A percentile compares a stretch with the other conserved stretches of the same genome.
These are phyloP conservation scores for Bombus impatiens DNA, from an alignment of 1,140 invertebrate genomes.

Conservation along the genomic window DNA sequence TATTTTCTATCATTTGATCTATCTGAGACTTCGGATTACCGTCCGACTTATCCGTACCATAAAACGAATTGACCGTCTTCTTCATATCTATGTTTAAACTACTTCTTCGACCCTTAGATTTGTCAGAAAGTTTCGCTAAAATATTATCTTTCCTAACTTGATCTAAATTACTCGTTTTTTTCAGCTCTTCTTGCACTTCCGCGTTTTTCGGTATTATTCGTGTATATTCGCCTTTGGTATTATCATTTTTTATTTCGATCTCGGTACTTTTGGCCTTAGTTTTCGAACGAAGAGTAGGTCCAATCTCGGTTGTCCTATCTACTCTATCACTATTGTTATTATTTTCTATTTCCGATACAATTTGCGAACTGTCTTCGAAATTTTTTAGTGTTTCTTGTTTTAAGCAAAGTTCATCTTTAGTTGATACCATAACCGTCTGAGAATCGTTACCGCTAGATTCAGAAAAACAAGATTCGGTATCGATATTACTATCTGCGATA, in stretches of 20 bases:
- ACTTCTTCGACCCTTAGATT: conserved; percentile 74
- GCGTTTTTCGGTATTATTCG: conserved; percentile 35
- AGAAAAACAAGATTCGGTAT: conserved; percentile 84
- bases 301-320: conserved; percentile 68
- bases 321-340: conserved; percentile 76
- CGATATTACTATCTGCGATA: conserved; percentile 79
- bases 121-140: conserved; percentile 71
- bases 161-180: conserved; percentile 64
- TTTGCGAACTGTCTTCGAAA: conserved; percentile 77
- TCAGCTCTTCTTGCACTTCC: conserved; percentile 60
- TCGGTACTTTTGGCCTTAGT: conserved; percentile 77
- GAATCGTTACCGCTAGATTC: conserved; percentile 80
- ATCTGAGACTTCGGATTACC: conserved; percentile 74
- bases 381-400: conserved; percentile 79
- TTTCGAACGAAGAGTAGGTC: conserved; percentile 78
- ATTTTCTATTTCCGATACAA: conserved; percentile 69
- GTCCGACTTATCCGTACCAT: conserved; percentile 70
- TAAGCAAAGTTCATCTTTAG: conserved; percentile 65
- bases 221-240: conserved; percentile 42
- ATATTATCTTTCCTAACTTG: conserved; percentile 72
- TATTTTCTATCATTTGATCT: conserved; percentile 80
- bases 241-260: conserved; percentile 62
- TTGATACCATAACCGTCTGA: conserved; percentile 41
- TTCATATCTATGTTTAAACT: conserved; percentile 79
- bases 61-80: conserved; percentile 74